These are phyloP conservation scores for Drosophila antonietae DNA, from an alignment of 2,888 invertebrate genomes.

Conservation along the genomic window DNA sequence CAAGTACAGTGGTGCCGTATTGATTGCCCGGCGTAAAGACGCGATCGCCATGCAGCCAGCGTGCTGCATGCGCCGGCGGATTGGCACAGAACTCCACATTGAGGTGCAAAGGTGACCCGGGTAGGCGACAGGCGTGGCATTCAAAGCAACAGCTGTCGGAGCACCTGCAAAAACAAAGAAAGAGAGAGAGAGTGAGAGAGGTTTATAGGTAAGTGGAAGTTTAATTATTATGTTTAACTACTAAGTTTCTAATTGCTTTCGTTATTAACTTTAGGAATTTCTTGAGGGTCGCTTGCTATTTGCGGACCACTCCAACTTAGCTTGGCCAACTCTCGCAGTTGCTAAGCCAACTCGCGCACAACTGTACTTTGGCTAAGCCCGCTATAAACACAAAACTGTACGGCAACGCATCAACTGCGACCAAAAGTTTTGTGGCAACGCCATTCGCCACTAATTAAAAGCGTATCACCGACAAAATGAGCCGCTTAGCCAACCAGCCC, in stretches of 20 bases:
- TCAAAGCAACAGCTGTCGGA: constrained; percentile 88
- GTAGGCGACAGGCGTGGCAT: constrained; percentile 88
- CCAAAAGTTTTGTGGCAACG: constrained; percentile 59
- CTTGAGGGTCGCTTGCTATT: constrained; percentile 16
- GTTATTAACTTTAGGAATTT: constrained; percentile 24
- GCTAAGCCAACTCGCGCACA: constrained; percentile 57
- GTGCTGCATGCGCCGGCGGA: constrained; percentile 86
- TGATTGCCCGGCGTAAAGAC: constrained; percentile 85
- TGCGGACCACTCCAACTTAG: constrained; percentile 15
- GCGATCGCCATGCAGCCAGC: constrained; percentile 85
- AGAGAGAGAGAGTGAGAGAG: not conserved
- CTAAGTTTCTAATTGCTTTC: constrained; percentile 6
- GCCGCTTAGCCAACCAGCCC: constrained; percentile 63
- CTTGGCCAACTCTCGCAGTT: constrained; percentile 28
- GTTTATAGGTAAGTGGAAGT: not conserved
- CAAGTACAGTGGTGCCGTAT: constrained; percentile 84
- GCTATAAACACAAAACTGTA: constrained; percentile 45
- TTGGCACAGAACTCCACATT: constrained; percentile 92
- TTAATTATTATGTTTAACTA: constrained; percentile 5
- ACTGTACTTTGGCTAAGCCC: constrained; percentile 45
- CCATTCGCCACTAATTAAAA: constrained; percentile 75
- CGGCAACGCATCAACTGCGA: constrained; percentile 40
- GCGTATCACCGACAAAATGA: constrained; percentile 70
- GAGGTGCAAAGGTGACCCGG: constrained; percentile 89
- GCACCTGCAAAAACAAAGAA: constrained; percentile 86